Conservation (phyloP, 1,140 invertebrate species). For the Pseudomyrmex concolor region DNA sequence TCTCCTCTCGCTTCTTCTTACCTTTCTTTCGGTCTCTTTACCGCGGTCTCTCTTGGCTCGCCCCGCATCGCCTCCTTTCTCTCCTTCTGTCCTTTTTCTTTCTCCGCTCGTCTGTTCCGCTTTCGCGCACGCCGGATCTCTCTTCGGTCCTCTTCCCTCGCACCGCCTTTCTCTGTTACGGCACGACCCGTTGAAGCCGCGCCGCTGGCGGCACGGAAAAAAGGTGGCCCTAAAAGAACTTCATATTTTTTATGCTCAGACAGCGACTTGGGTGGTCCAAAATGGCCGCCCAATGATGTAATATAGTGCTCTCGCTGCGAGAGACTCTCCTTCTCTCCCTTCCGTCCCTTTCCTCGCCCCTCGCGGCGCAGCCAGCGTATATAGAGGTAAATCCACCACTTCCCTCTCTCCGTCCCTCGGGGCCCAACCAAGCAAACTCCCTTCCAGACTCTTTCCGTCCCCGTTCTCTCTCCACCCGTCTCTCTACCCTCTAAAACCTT, state of each 20-base stretch:
- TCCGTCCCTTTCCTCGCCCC: constrained; percentile 48
- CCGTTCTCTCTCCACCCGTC: not conserved
- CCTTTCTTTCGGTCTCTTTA: constrained; percentile 17
- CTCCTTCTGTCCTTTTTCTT: constrained; percentile 33
- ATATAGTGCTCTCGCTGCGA: constrained; percentile 80
- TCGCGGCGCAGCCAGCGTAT: constrained; percentile 66
- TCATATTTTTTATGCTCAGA: constrained; percentile 85
- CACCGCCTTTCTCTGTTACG: constrained; percentile 77
- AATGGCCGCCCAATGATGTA: constrained; percentile 86
- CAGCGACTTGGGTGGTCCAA: constrained; percentile 85
- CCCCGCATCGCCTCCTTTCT: constrained; percentile 37
- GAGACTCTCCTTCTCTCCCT: constrained; percentile 24
- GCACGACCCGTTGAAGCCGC: constrained; percentile 76
- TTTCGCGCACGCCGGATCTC: constrained; percentile 51
- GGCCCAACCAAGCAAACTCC: constrained; percentile 15
- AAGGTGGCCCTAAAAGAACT: constrained; percentile 86
- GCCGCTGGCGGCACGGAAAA: constrained; percentile 83
- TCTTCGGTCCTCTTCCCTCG: constrained; percentile 69
- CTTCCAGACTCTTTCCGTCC: not conserved
- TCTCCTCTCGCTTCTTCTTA: constrained; percentile 35
- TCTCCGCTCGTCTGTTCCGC: constrained; percentile 29
- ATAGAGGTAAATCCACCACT: constrained; percentile 69
- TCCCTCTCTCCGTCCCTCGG: constrained; percentile 1
- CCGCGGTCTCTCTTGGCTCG: not conserved
- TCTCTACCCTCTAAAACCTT: constrained; percentile 54